Evolutionary conservation across 2,113 vertebrate genomes (phyloP), one percentile per base, ranked within the genome.

Genomic region (Fulmarus glacialis): DNA sequence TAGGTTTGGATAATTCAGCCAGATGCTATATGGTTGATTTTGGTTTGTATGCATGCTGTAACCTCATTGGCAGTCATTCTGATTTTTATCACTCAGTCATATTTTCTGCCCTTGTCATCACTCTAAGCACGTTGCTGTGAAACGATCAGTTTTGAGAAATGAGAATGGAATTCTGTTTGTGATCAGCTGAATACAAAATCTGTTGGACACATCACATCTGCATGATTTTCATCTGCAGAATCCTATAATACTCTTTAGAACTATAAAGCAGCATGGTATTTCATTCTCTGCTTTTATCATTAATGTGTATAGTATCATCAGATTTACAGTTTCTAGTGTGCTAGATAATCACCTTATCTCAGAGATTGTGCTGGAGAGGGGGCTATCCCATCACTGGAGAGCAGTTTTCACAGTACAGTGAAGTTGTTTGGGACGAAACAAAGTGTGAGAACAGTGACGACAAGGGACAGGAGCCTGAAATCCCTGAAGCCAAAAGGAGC

Each of bases 21-120:
- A 87, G 72, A 52, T 60, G 36, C 59, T 40, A 2, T 48, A 77
- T 0, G 7, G 27, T 11, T 89, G 59, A 20, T 60, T 12, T n/a
- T 73, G 59, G 38, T 70, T 95, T 8, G 3, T 71, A 13, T 80
- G 43, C 75, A 42, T 73, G 32, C 56, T 90, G 72, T 66, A n/a
- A 80, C 82, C 70, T 91, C 73, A 89, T 47, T 84, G 74, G 74
- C 74, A 94, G 66, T 50, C 84, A 22, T 82, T 63, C 86, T 62
- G 58, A 60, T 90, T 94, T 95, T 94, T 94, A 77, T 92, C 90
- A 59, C 79, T 73, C 42, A 11, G 40, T 86, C 42, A 1, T 89
- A 55, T 71, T 90, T 93, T 93, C 92, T 91, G 82, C 53, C 74
- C 87, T 42, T 90, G 85, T 93, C 95, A 92, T 92, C 82, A 43